These are phyloP conservation scores for Corynorhinus townsendii DNA, from an alignment of 2,113 vertebrate genomes.

Conservation along the genomic window DNA sequence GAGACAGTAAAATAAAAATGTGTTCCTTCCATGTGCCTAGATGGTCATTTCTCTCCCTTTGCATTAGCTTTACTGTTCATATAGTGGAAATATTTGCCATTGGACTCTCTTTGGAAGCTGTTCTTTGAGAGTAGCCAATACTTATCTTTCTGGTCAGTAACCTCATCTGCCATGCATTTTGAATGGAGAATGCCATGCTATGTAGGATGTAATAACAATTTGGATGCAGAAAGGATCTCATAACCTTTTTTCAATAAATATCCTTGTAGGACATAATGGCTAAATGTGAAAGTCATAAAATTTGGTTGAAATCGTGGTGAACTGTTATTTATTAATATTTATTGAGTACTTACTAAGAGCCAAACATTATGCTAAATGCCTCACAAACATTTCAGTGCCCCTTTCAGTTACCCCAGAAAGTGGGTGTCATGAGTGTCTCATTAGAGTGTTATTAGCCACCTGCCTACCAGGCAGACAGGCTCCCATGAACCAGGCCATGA, in stretches of 20 bases:
- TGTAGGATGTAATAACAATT: not conserved
- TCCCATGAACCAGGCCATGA: accelerated
- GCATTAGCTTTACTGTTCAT: not conserved
- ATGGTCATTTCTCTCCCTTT: not conserved
- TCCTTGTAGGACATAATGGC: not conserved
- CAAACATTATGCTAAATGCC: not conserved
- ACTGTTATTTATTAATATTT: not conserved
- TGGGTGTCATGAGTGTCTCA: not conserved
- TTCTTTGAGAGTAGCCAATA: not conserved
- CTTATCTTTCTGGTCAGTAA: not conserved
- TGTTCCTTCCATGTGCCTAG: not conserved
- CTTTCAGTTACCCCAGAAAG: not conserved
- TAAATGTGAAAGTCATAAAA: not conserved
- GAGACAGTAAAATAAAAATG: not conserved
- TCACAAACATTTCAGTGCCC: not conserved
- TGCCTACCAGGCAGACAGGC: not conserved
- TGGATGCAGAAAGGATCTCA: not conserved
- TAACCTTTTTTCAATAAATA: not conserved
- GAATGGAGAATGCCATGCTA: not conserved
- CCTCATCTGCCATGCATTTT: not conserved
- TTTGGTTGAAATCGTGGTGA: not conserved
- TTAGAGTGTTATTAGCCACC: not conserved
- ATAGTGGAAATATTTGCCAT: not conserved
- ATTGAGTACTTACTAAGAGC: not conserved
- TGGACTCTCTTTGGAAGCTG: not conserved